phyloP scores from a whole-genome alignment of 2,888 invertebrate genomes.

The Patella ulyssiponensis region DNA sequence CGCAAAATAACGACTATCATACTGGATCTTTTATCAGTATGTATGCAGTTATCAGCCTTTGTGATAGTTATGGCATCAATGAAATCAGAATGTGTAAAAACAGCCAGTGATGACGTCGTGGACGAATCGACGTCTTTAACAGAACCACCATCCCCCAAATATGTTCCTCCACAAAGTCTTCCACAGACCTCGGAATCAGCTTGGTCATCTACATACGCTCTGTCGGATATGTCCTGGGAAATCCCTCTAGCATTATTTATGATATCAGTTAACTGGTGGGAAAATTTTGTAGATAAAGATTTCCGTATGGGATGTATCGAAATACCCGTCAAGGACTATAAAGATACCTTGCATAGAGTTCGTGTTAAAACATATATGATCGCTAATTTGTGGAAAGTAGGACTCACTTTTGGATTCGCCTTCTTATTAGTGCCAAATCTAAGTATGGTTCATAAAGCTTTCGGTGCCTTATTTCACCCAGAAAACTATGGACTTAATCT shows the following conservation, averaged over 20 bases:
- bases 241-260: conserved; percentile 79
- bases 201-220: conserved; percentile 36
- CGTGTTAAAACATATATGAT: conserved; percentile 56
- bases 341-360: conserved; percentile 53
- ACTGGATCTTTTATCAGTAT: conserved; percentile 57
- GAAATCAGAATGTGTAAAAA: conserved; percentile 43
- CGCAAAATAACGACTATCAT: conserved; percentile 51
- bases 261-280: conserved; percentile 88
- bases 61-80: conserved; percentile 54
- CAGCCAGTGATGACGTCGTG: conserved; percentile 9
- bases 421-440: conserved; percentile 52
- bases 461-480: conserved; percentile 28
- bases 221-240: conserved; percentile 74
- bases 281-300: conserved; percentile 79
- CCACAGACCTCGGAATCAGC: conserved; percentile 25
- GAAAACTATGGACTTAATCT: conserved; percentile 1
- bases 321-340: conserved; percentile 46
- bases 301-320: conserved; percentile 41
- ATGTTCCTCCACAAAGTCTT: conserved; percentile 13
- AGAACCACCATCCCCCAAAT: not conserved
- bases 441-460: conserved; percentile 39
- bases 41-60: conserved; percentile 62
- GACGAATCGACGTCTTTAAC: not conserved
- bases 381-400: conserved; percentile 59
- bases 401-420: conserved; percentile 53